Evolutionary conservation across 1,140 invertebrate genomes (phyloP).

Genomic region (Orchestia grillus): DNA sequence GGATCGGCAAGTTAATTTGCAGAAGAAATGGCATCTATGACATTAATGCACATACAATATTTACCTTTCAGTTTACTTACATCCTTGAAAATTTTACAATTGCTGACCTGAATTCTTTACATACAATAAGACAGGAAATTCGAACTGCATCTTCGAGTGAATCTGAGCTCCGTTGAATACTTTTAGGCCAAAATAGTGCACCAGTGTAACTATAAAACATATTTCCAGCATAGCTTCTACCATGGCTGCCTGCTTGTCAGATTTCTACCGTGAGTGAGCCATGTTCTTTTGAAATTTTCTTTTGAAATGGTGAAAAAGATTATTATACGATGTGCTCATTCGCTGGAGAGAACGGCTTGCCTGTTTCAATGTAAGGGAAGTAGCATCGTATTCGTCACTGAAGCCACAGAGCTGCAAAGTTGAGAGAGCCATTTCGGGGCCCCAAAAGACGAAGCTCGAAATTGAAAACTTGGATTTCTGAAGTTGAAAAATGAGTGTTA

Average conservation of each 20-base stretch:
- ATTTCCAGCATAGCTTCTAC: background rate
- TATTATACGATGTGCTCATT: background rate
- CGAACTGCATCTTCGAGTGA: too few relatives aligned
- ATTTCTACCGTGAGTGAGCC: too few relatives aligned
- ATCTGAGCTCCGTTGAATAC: too few relatives aligned
- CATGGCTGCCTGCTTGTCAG: background rate
- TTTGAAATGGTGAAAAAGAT: background rate
- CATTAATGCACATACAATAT: too few relatives aligned
- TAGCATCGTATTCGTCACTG: background rate
- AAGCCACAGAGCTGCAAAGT: background rate
- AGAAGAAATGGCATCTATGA: too few relatives aligned
- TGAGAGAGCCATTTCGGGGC: background rate
- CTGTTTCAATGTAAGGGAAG: background rate
- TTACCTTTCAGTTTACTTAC: too few relatives aligned
- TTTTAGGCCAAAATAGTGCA: too few relatives aligned
- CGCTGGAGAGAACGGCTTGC: background rate
- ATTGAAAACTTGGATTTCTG: background rate
- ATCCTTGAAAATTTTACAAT: too few relatives aligned
- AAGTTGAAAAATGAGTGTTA: background rate
- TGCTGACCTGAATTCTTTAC: too few relatives aligned
- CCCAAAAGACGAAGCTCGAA: background rate
- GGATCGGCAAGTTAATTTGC: too few relatives aligned
- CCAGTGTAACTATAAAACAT: too few relatives aligned
- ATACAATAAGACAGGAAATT: too few relatives aligned
- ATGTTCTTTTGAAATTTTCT: background rate